Percentiles rank a stretch among this genome's conserved stretches.
phyloP scores from a whole-genome alignment of 2,113 vertebrate species.

The Phrynocephalus versicolor region DNA sequence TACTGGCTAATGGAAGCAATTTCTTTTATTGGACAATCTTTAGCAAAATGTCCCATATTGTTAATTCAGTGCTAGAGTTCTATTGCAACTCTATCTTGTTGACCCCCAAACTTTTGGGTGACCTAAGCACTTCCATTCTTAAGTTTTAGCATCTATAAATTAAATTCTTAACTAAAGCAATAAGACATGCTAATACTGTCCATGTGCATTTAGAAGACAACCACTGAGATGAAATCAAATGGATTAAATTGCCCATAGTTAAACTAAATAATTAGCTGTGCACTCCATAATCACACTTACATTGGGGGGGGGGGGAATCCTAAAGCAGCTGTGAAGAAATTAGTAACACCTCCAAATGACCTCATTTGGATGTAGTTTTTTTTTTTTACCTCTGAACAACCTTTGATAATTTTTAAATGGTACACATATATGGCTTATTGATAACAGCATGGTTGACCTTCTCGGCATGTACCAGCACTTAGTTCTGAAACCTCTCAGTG shows the following conservation, averaged over 20 bases:
- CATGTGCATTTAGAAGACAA: neutral
- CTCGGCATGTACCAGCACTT: neutral
- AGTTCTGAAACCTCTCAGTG: neutral
- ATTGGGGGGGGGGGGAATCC: conserved; percentile 33
- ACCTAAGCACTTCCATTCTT: neutral
- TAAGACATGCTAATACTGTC: neutral
- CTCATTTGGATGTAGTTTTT: conserved; percentile 26
- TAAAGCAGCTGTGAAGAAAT: conserved; percentile 42
- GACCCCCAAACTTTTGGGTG: conserved; percentile 2
- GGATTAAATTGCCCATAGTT: conserved; percentile 17
- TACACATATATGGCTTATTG: neutral
- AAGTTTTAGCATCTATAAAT: neutral
- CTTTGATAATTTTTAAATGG: neutral
- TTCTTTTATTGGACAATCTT: neutral
- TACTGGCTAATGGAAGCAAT: conserved; percentile 31
- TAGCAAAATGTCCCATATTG: neutral
- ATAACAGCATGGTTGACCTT: neutral
- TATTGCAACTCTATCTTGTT: neutral
- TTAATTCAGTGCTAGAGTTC: conserved; percentile 11
- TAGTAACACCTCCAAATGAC: conserved; percentile 49
- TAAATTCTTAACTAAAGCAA: conserved; percentile 18
- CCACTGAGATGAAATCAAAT: conserved; percentile 9
- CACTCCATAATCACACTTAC: conserved; percentile 48
- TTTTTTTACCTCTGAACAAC: neutral
- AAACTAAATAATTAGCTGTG: conserved; percentile 48